A percentile compares a stretch with the other conserved stretches of the same genome.
Evolutionary conservation across 2,888 invertebrate genomes (phyloP).

Genomic region (Clusia tigrina): DNA sequence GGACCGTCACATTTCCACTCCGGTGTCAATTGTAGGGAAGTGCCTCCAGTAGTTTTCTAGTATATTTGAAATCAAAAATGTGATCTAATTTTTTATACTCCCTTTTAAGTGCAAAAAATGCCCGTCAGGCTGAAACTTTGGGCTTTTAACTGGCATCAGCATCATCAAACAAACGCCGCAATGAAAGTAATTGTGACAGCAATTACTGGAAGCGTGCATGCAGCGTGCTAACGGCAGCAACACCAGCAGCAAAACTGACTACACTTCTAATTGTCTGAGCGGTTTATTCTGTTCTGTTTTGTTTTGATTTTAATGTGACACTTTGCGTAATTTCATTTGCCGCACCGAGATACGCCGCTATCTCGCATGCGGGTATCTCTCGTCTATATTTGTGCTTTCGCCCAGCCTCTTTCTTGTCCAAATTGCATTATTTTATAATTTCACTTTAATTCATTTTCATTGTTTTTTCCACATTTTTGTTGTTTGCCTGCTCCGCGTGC

Average conservation of each 20-base stretch:
- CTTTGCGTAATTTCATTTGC: background rate
- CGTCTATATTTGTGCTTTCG: background rate
- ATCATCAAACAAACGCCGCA: background rate
- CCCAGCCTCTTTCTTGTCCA: too few relatives aligned
- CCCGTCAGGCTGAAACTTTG: too few relatives aligned
- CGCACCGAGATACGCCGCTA: background rate
- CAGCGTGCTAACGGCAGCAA: background rate
- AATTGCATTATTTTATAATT: too few relatives aligned
- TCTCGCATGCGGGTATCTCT: background rate
- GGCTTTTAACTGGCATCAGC: background rate
- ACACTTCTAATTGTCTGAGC: background rate
- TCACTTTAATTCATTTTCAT: too few relatives aligned
- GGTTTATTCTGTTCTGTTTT: background rate
- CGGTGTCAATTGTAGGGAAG: too few relatives aligned
- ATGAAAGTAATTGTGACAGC: background rate
- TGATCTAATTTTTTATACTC: too few relatives aligned
- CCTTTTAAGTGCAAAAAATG: too few relatives aligned
- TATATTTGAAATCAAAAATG: too few relatives aligned
- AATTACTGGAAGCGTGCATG: background rate
- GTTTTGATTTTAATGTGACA: background rate
- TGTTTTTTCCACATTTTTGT: too few relatives aligned
- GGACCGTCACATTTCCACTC: too few relatives aligned
- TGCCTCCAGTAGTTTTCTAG: too few relatives aligned
- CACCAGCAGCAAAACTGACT: constrained; percentile 3
- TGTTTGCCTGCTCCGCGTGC: too few relatives aligned